Conservation (phyloP, 2,888 invertebrate genomes). For the Oligia latruncula region DNA sequence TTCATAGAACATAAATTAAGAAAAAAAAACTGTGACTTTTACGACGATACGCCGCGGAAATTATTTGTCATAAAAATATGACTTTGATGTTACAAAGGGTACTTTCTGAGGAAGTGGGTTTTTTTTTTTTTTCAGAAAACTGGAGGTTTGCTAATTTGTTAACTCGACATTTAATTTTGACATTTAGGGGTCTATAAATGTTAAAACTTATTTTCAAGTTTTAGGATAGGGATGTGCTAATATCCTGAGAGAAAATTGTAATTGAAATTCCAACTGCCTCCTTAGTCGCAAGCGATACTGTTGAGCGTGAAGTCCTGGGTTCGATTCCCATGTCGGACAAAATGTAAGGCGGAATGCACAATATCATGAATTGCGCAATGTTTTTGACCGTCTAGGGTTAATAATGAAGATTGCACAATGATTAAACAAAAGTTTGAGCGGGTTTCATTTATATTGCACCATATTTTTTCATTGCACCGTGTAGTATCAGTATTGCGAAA, state of each 20-base stretch:
- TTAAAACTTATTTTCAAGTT: neutral
- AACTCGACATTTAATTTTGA: neutral
- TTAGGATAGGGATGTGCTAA: too few species aligned
- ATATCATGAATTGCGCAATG: too few species aligned
- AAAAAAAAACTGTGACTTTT: slow-evolving; percentile 56
- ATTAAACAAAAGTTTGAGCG: too few species aligned
- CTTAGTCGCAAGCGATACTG: neutral
- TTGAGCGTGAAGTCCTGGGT: neutral
- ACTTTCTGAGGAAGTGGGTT: slow-evolving; percentile 8
- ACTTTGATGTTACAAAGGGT: slow-evolving; percentile 59
- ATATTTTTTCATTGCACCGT: too few species aligned
- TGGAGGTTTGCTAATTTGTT: slow-evolving; percentile 4
- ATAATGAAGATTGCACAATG: too few species aligned
- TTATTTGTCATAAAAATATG: slow-evolving; percentile 65
- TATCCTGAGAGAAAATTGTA: neutral
- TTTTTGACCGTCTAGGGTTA: too few species aligned
- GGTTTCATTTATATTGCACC: too few species aligned
- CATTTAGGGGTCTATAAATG: slow-evolving; percentile 17
- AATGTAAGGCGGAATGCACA: neutral
- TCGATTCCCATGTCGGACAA: neutral
- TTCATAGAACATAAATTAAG: slow-evolving; percentile 60
- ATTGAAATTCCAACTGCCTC: neutral
- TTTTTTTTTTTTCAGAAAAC: slow-evolving; percentile 33
- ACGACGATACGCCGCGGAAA: slow-evolving; percentile 56
- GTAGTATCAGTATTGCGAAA: too few species aligned